Evolutionary conservation across 2,113 vertebrate species (phyloP).

Genomic region (Mandrillus leucophaeus): DNA sequence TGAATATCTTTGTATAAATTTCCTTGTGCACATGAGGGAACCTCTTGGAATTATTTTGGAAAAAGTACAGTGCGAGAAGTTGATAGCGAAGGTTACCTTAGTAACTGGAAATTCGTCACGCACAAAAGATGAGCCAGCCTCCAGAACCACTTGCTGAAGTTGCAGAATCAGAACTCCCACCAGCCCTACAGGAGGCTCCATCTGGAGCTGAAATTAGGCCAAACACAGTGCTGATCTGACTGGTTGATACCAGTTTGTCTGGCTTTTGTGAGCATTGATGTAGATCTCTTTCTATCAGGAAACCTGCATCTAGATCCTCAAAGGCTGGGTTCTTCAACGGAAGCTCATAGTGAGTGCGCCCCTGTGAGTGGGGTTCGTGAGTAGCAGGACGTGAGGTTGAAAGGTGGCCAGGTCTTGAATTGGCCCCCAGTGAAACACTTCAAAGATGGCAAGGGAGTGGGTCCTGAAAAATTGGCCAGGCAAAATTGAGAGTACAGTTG

Average conservation of each 20-base stretch:
- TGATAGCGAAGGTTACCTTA: neutral
- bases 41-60: neutral
- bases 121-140: neutral
- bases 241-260: neutral
- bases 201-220: neutral
- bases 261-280: neutral
- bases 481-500: accelerated
- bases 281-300: neutral
- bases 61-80: neutral
- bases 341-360: neutral
- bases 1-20: neutral
- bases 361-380: neutral
- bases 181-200: accelerated
- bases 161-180: neutral
- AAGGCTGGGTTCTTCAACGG: neutral
- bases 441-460: accelerated
- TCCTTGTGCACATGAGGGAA: neutral
- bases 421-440: neutral
- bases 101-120: neutral
- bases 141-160: neutral
- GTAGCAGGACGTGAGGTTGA: neutral
- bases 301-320: accelerated
- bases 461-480: neutral
- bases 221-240: accelerated
- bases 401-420: neutral